phyloP scores from a whole-genome alignment of 2,888 invertebrate genomes.

The Bombylius major region DNA sequence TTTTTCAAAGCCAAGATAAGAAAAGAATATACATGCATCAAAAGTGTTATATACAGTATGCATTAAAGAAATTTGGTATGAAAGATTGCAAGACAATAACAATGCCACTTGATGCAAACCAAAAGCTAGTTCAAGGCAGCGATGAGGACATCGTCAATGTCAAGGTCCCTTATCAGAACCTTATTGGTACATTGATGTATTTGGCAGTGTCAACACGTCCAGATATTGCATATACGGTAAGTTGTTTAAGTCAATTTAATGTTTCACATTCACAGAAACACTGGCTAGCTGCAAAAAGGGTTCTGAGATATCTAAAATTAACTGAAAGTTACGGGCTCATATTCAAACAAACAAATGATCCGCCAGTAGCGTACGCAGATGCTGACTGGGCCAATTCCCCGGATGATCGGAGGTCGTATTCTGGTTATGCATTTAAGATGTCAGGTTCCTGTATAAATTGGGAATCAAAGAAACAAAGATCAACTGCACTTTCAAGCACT shows the following conservation, averaged over 20 bases:
- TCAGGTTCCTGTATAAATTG: slow-evolving; percentile 13
- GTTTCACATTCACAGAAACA: slow-evolving; percentile 1
- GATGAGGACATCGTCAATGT: too few relatives aligned
- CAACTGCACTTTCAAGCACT: slow-evolving; percentile 13
- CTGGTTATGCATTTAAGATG: slow-evolving; percentile 14
- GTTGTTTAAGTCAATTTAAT: slow-evolving; percentile 3
- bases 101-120: too few relatives aligned
- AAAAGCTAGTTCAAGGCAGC: not conserved
- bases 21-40: too few relatives aligned
- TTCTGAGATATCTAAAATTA: not conserved
- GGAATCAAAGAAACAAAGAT: slow-evolving; percentile 15
- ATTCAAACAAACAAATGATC: too few relatives aligned
- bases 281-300: slow-evolving; percentile 5
- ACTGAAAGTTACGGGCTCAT: not conserved
- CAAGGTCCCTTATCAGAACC: not conserved
- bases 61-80: too few relatives aligned
- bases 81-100: too few relatives aligned
- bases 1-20: too few relatives aligned
- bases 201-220: slow-evolving; percentile 7
- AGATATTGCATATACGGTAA: slow-evolving; percentile 7
- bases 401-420: slow-evolving; percentile 13
- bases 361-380: slow-evolving; percentile 8
- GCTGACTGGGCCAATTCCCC: slow-evolving; percentile 15
- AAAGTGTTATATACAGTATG: too few relatives aligned
- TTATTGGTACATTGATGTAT: slow-evolving; percentile 4